Conservation (phyloP, 1,140 invertebrate genomes). For the Drosophila mauritiana region DNA sequence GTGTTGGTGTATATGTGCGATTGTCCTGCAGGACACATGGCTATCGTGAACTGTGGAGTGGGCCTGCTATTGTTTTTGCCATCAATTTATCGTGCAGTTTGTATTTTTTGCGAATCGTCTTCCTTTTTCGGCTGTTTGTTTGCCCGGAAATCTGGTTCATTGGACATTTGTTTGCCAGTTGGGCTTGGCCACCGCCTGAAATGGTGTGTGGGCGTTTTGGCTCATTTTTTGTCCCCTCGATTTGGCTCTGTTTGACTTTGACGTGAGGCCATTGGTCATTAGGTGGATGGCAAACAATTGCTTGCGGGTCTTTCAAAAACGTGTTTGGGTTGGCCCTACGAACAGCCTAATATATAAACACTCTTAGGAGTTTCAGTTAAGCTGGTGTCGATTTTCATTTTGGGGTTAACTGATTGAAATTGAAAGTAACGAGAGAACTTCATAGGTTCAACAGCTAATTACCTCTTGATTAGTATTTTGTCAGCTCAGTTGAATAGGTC, state of each 20-base stretch:
- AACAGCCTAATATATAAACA: not conserved
- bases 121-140: slow-evolving; percentile 65
- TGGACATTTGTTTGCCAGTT: slow-evolving; percentile 78
- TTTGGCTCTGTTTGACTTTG: slow-evolving; percentile 42
- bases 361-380: not conserved
- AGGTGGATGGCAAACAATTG: slow-evolving; percentile 59
- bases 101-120: slow-evolving; percentile 45
- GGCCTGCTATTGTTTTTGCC: slow-evolving; percentile 62
- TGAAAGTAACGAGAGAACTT: not conserved
- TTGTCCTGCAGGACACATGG: slow-evolving; percentile 10
- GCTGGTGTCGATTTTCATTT: not conserved
- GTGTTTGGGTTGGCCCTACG: not conserved
- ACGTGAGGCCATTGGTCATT: slow-evolving; percentile 70
- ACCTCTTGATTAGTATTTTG: too few relatives aligned
- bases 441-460: too few relatives aligned
- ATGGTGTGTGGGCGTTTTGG: slow-evolving; percentile 13
- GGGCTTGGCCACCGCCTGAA: slow-evolving; percentile 20
- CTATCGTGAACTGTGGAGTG: not conserved
- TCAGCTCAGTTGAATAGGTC: too few relatives aligned
- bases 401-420: not conserved
- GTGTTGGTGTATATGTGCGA: not conserved
- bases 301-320: slow-evolving; percentile 31
- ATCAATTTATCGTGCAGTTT: slow-evolving; percentile 74
- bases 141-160: slow-evolving; percentile 77
- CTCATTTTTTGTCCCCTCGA: slow-evolving; percentile 1